A percentile compares a stretch with the other conserved stretches of the same genome.
phyloP scores from a whole-genome alignment of 2,113 vertebrate species.

The Emydocephalus ijimae region DNA sequence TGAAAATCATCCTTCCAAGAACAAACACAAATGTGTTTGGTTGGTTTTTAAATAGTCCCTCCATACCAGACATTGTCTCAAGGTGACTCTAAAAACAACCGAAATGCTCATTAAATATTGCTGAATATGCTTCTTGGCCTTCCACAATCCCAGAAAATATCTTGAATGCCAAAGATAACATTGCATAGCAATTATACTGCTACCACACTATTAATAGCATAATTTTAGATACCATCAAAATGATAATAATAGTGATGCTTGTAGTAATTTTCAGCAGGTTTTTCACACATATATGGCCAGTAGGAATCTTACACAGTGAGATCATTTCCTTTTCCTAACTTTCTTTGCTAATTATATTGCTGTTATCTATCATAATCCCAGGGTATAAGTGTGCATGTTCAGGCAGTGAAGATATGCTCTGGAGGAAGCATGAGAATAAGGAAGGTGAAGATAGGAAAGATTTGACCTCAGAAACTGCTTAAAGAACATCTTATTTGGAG shows the following conservation, averaged over 20 bases:
- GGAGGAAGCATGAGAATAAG: neutral
- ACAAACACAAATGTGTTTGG: neutral
- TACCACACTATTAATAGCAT: neutral
- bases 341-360: neutral
- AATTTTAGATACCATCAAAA: neutral
- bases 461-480: neutral
- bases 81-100: neutral
- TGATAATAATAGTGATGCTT: neutral
- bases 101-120: neutral
- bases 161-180: neutral
- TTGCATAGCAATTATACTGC: neutral
- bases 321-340: neutral
- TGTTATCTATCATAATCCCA: neutral
- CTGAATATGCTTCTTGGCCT: neutral
- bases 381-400: neutral
- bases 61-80: neutral
- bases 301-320: neutral
- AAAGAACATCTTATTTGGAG: neutral
- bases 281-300: neutral
- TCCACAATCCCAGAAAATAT: neutral
- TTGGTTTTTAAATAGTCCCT: neutral
- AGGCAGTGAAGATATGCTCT: neutral
- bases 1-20: neutral
- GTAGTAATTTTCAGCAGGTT: neutral
- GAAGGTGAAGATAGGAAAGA: neutral